phyloP scores from a whole-genome alignment of 2,113 vertebrate genomes.

The Stigmatopora nigra region DNA sequence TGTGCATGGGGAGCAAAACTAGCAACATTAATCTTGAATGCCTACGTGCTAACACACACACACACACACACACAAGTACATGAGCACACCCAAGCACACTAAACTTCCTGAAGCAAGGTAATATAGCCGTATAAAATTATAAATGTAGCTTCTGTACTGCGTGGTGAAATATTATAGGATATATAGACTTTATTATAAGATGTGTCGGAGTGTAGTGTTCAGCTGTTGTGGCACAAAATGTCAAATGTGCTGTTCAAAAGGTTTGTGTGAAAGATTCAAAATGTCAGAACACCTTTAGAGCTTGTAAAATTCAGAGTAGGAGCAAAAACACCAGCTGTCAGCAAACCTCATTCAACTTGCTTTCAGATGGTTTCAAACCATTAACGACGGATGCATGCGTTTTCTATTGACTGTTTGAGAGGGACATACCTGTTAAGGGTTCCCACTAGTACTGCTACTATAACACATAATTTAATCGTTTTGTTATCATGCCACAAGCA shows the following conservation, averaged over 20 bases:
- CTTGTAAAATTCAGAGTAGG: conserved; percentile 3
- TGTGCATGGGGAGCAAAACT: conserved; percentile 46
- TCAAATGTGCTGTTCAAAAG: conserved; percentile 7
- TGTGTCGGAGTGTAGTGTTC: neutral
- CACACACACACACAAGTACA: neutral
- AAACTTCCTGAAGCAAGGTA: conserved; percentile 36
- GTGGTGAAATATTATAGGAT: conserved; percentile 1
- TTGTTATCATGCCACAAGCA: too few species aligned
- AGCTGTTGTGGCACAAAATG: conserved; percentile 1
- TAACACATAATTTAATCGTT: too few species aligned
- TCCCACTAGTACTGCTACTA: neutral
- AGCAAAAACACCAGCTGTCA: neutral
- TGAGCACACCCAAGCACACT: neutral
- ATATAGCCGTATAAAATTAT: conserved; percentile 5
- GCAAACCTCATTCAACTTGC: neutral
- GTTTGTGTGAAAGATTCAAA: neutral
- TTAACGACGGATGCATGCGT: neutral
- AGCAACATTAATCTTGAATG: conserved; percentile 52
- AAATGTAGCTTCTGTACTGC: conserved; percentile 20
- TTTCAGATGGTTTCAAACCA: neutral
- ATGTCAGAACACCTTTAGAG: neutral
- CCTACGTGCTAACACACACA: conserved; percentile 17
- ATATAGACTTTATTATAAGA: neutral
- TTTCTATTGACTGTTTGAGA: neutral
- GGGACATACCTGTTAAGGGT: neutral